Percentiles rank a stretch among this genome's conserved stretches.
phyloP scores from a whole-genome alignment of 1,140 invertebrate genomes.

The Ladona fulva region DNA sequence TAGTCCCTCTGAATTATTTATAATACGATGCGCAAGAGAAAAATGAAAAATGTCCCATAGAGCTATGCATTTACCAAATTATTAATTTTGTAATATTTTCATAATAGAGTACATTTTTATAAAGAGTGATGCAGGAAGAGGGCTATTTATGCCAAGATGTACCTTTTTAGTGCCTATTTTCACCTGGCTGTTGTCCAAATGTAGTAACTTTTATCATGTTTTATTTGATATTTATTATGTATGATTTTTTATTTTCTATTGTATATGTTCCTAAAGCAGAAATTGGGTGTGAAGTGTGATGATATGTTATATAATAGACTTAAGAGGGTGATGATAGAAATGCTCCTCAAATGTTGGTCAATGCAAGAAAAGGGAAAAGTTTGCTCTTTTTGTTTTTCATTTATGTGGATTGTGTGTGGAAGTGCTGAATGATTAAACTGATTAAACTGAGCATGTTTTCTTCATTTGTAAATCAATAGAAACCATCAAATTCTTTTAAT shows the following conservation, averaged over 20 bases:
- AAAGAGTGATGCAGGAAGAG: not conserved
- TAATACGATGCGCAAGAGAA: not conserved
- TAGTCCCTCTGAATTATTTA: not conserved
- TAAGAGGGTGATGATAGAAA: no score
- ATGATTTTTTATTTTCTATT: not conserved
- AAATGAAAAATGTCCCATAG: not conserved
- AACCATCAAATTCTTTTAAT: no score
- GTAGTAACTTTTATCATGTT: not conserved
- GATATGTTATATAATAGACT: not conserved
- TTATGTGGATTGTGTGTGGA: no score
- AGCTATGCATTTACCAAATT: not conserved
- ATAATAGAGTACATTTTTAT: not conserved
- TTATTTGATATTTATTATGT: not conserved
- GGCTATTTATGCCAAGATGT: not conserved
- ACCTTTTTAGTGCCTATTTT: not conserved
- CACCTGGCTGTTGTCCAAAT: not conserved
- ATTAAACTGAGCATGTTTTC: no score
- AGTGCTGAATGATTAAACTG: no score
- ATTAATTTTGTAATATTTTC: not conserved
- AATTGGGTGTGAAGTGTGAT: not conserved
- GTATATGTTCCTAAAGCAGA: not conserved
- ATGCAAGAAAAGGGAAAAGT: no score
- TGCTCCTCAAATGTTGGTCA: no score
- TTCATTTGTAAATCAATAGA: no score
- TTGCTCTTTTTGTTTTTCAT: no score